phyloP scores from a whole-genome alignment of 1,140 invertebrate genomes.

The Sinella curviseta region DNA sequence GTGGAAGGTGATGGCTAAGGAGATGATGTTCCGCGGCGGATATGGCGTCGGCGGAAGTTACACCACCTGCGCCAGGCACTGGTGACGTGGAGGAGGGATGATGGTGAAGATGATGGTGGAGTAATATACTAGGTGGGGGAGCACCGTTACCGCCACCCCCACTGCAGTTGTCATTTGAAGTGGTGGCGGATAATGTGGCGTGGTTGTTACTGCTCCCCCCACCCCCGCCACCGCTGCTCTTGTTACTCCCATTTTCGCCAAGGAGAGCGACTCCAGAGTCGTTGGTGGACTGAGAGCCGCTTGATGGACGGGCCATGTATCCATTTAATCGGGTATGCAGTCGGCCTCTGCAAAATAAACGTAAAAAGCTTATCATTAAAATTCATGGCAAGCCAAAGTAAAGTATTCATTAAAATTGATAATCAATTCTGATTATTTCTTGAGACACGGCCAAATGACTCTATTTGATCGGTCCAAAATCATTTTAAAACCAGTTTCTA shows the following conservation, averaged over 20 bases:
- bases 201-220: not conserved
- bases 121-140: slow-evolving; percentile 33
- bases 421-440: not conserved
- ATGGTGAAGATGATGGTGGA: slow-evolving; percentile 34
- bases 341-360: slow-evolving; percentile 34
- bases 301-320: slow-evolving; percentile 41
- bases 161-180: slow-evolving; percentile 26
- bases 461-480: not conserved
- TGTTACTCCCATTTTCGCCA: slow-evolving; percentile 49
- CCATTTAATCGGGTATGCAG: slow-evolving; percentile 36
- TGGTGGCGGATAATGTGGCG: not conserved
- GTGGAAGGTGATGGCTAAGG: slow-evolving; percentile 11
- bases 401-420: not conserved
- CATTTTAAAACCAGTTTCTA: not conserved
- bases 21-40: not conserved
- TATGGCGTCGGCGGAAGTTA: not conserved
- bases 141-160: too few species aligned
- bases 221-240: not conserved
- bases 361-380: not conserved
- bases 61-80: not conserved
- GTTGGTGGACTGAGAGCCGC: slow-evolving; percentile 47
- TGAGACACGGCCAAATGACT: not conserved
- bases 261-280: slow-evolving; percentile 52
- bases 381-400: not conserved
- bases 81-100: not conserved